A percentile compares a stretch with the other conserved stretches of the same genome.
Conservation (phyloP, 2,113 vertebrate species). For the Mastomys natalensis region DNA sequence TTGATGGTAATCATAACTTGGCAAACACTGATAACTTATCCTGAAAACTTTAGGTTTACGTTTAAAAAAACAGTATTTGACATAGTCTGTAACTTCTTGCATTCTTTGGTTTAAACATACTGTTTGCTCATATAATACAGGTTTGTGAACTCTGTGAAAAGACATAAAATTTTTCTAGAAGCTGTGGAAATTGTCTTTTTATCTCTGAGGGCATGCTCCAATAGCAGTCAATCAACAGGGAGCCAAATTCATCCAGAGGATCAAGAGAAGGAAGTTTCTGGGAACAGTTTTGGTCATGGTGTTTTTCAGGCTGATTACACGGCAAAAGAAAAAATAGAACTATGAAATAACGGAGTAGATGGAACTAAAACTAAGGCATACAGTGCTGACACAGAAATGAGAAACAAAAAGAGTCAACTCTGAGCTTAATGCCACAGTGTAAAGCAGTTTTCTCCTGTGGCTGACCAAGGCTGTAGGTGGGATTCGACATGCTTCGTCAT, state of each 20-base stretch:
- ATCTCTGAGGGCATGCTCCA: slow-evolving; percentile 24
- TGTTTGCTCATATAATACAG: neutral
- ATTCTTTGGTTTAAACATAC: neutral
- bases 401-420: neutral
- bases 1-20: neutral
- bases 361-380: neutral
- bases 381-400: neutral
- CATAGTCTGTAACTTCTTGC: neutral
- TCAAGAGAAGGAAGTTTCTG: neutral
- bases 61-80: neutral
- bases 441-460: neutral
- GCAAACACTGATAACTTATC: neutral
- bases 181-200: slow-evolving; percentile 36
- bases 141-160: neutral
- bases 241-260: slow-evolving; percentile 3
- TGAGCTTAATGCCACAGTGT: neutral
- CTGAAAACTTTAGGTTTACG: neutral
- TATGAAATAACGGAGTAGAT: slow-evolving; percentile 36
- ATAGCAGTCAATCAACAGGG: slow-evolving; percentile 33
- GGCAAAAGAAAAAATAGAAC: neutral
- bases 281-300: slow-evolving; percentile 24
- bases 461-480: neutral
- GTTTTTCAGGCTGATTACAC: slow-evolving; percentile 14
- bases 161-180: neutral
- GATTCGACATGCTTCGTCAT: neutral